Conservation (phyloP, 2,888 invertebrate species). For the Lasiommata megera region DNA sequence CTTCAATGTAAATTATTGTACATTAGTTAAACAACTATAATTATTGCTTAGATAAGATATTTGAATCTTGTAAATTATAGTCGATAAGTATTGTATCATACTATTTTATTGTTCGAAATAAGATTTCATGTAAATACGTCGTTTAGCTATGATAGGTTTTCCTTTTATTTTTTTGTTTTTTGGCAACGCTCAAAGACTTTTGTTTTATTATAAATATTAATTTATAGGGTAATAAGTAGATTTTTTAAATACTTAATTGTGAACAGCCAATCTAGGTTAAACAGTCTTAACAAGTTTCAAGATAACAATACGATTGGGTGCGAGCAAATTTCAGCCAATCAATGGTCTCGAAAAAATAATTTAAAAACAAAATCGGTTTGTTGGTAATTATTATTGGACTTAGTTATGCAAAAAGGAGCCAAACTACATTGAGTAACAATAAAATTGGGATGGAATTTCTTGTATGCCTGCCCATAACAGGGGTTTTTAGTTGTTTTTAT, state of each 20-base stretch:
- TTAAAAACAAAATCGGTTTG: too few species aligned
- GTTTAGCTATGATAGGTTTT: conserved; percentile 36
- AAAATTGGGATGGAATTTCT: too few species aligned
- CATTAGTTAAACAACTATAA: conserved; percentile 67
- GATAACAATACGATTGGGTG: too few species aligned
- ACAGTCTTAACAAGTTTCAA: background rate
- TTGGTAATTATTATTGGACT: too few species aligned
- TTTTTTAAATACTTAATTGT: conserved; percentile 28
- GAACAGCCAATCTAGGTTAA: background rate
- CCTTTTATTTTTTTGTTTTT: conserved; percentile 43
- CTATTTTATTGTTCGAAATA: conserved; percentile 59
- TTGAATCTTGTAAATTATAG: conserved; percentile 55
- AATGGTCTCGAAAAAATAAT: too few species aligned
- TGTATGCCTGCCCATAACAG: too few species aligned
- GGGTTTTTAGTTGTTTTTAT: too few species aligned
- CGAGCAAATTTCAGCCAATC: too few species aligned
- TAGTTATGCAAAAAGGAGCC: too few species aligned
- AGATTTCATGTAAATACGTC: conserved; percentile 71
- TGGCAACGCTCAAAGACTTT: conserved; percentile 44
- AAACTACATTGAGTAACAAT: too few species aligned
- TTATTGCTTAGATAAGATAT: conserved; percentile 53
- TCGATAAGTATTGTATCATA: conserved; percentile 63
- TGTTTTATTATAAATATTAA: conserved; percentile 33
- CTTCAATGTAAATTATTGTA: conserved; percentile 79
- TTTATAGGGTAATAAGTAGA: conserved; percentile 29